Conservation (phyloP, 2,888 invertebrate species). For the Lamellibrachia satsuma region DNA sequence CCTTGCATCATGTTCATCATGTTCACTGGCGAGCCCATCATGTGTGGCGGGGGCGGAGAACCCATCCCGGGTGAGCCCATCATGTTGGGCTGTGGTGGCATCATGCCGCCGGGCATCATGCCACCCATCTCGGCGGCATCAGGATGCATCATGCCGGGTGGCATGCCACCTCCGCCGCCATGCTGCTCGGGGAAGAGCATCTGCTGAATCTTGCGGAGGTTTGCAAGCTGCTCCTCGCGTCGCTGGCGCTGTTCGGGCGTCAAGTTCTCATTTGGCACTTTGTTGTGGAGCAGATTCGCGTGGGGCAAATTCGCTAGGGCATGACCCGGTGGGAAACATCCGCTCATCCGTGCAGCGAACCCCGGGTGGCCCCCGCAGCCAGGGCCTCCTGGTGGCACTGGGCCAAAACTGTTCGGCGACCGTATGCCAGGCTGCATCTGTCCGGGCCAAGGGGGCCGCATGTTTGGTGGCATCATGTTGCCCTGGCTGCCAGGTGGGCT, state of each 20-base stretch:
- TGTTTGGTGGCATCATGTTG: neutral
- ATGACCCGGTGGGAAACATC: neutral
- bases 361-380: neutral
- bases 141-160: slow-evolving; percentile 22
- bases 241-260: slow-evolving; percentile 95
- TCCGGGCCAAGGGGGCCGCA: neutral
- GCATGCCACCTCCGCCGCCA: slow-evolving; percentile 25
- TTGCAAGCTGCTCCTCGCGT: slow-evolving; percentile 90
- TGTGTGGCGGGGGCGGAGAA: slow-evolving; percentile 42
- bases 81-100: slow-evolving; percentile 22
- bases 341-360: neutral
- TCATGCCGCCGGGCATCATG: slow-evolving; percentile 33
- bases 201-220: slow-evolving; percentile 89
- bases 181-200: slow-evolving; percentile 83
- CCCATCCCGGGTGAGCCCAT: slow-evolving; percentile 58
- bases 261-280: slow-evolving; percentile 78
- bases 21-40: slow-evolving; percentile 35
- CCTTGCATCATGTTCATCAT: slow-evolving; percentile 41
- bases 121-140: slow-evolving; percentile 23
- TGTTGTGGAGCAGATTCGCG: slow-evolving; percentile 57
- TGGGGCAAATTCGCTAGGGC: neutral
- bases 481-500: slow-evolving; percentile 27
- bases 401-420: slow-evolving; percentile 21
- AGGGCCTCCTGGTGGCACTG: neutral
- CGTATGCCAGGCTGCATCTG: neutral